Conservation (phyloP, 2,113 vertebrate species). For the Egretta garzetta region DNA sequence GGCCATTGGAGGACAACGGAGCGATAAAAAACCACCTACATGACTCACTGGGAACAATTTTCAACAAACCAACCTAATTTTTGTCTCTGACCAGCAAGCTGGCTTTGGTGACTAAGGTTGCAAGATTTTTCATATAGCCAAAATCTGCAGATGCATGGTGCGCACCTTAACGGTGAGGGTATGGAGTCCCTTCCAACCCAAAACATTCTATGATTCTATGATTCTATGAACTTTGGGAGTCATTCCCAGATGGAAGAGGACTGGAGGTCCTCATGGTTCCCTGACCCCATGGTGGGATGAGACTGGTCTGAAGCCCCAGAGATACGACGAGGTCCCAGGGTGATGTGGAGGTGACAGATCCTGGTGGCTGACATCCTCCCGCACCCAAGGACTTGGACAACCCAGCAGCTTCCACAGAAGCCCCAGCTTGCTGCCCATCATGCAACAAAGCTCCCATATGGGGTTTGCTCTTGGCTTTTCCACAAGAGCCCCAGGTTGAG, state of each 20-base stretch:
- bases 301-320: neutral
- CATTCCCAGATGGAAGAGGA: neutral
- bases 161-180: neutral
- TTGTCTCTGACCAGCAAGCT: neutral
- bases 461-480: neutral
- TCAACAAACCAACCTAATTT: neutral
- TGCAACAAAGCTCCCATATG: neutral
- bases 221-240: neutral
- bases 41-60: neutral
- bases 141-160: neutral
- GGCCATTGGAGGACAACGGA: neutral
- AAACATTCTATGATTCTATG: no score
- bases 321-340: neutral
- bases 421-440: neutral
- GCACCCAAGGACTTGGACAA: neutral
- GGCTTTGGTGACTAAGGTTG: neutral
- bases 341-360: neutral
- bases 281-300: neutral
- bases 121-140: neutral
- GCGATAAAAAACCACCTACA: neutral
- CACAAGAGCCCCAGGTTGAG: neutral
- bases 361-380: neutral
- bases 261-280: neutral
- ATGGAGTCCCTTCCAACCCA: no score
- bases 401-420: neutral